Base-by-base conservation (phyloP, 2,888 invertebrate genomes). In the Phortica okadai region DNA sequence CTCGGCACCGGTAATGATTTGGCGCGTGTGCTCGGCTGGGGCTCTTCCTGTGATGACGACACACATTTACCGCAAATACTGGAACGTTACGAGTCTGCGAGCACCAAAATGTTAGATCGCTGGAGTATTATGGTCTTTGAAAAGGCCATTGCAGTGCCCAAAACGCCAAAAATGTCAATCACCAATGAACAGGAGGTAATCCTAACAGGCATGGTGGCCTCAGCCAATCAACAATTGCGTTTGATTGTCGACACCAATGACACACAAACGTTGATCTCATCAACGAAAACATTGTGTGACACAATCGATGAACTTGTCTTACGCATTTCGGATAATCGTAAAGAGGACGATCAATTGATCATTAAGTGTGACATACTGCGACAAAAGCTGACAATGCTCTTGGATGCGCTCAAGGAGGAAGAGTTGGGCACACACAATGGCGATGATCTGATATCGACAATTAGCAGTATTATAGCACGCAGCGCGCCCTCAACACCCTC, bases 111-210 rank as follows among this genome's bases (percentile, higher is more conserved):
- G 96, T 93, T 99, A 73, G 99, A 99, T 91, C 95, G 98, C 84
- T 98, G 98, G 98, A 97, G 98, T 88, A 97, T 98, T 83, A 97
- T 98, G 97, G 97, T 97, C 7, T 98, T 97, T 89, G 96, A 97
- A 91, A 93, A 96, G 74, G 93, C 94, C 78, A 94, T 94, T 76
- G 93, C 95, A 0, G 92, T 95, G 84, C 90, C 90, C 2, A 91
- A 90, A 70, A 92, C 94, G 7, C 92, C 92, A 54, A 92, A 92
- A 59, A 91, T 92, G 88, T 94, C 94, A 1, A 87, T 92, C 45
- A 92, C 92, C 44, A 91, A 89, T 67, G 92, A 92, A 56, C 93
- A 93, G 21, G 93, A 93, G 64, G 93, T 93, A 1, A 78, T 91
- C 8, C 81, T 91, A 5, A 93, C 95, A 7, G 94, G 96, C 81